Evolutionary conservation across 2,113 vertebrate species (phyloP).

Genomic region (Brachyhypopomus occidentalis): DNA sequence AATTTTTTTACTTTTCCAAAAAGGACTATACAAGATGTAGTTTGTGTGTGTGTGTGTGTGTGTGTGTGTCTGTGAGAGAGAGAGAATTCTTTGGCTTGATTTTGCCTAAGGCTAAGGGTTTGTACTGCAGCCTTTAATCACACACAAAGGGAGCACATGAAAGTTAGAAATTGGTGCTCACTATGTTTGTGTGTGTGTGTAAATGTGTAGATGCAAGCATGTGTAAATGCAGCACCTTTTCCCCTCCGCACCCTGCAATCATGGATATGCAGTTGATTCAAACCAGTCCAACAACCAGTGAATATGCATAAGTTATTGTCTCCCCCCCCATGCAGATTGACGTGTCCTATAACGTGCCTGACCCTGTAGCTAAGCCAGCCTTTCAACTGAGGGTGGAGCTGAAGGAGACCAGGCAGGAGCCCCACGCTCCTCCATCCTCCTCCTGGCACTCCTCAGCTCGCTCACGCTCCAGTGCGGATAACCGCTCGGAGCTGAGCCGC

Average conservation of each 20-base stretch:
- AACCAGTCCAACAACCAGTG: neutral
- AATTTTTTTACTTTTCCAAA: neutral
- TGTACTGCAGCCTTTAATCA: conserved; percentile 62
- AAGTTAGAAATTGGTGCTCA: conserved; percentile 2
- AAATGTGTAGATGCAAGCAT: neutral
- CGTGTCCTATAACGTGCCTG: conserved; percentile 89
- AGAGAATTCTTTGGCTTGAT: conserved; percentile 27
- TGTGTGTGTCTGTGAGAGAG: no score
- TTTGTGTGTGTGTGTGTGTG: neutral
- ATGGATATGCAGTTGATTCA: neutral
- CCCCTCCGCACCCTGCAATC: neutral
- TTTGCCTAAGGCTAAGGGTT: conserved; percentile 63
- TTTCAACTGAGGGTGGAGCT: conserved; percentile 88
- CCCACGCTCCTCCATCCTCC: conserved; percentile 53
- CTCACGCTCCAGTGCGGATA: conserved; percentile 66
- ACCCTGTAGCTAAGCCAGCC: conserved; percentile 86
- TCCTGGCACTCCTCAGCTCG: conserved; percentile 54
- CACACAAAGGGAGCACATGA: conserved; percentile 62
- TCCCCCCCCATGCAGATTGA: conserved; percentile 76
- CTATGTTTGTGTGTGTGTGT: conserved; percentile 1
- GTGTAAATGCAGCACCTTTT: neutral
- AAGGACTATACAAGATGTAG: neutral
- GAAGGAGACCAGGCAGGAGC: conserved; percentile 79
- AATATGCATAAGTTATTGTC: neutral
- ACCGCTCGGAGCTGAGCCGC: conserved; percentile 69